Evolutionary conservation across 1,140 invertebrate species (phyloP), one percentile per base, ranked within the genome.

Genomic region (Hydropsyche tenuis): DNA sequence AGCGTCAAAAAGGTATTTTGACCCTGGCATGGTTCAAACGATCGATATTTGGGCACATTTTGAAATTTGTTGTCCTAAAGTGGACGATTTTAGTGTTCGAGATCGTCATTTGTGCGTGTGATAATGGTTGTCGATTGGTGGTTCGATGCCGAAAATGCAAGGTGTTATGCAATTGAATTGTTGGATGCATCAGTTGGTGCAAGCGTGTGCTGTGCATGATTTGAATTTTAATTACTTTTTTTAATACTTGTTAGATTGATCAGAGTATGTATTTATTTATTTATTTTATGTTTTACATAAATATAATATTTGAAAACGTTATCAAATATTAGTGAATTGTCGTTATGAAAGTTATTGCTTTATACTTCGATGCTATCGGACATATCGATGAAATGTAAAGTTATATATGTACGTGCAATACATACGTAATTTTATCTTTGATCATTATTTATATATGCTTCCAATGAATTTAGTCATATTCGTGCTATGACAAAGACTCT

Each of bases 61-160:
- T 22, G 65, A 69, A 56, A 73, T 73, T 69, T 60, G 42, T 22
- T 5, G 45, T n/a, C 45, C 64, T 68, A 70, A 56, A 70, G 20
- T 18, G 51, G 22, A 46, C 20, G 12, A 37, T 51, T 65, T 65
- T 65, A 45, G 46, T 65, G 27, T 12, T 42, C 0, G 3, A 4
- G 3, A 37, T 37, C 30, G 30, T 37, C 30, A 37, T 37, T 37
- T 37, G 30, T 37, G 43, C 16, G n/a, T 22, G 43, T 68, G 46
- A n/a, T 22, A 25, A 60, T 27, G 22, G 30, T 27, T 30, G 60
- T 27, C 60, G 23, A 63, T 30, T 20, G 53, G 18, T 20, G 63
- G 22, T 43, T 16, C 30, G 30, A 22, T 43, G 20, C 30, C 63
- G 16, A 65, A 42, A 42, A 18, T 16, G 56, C 2, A 14, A 22